Percentiles rank a stretch among this genome's conserved stretches.
phyloP scores from a whole-genome alignment of 1,140 invertebrate genomes.

The Leucophenga varia region DNA sequence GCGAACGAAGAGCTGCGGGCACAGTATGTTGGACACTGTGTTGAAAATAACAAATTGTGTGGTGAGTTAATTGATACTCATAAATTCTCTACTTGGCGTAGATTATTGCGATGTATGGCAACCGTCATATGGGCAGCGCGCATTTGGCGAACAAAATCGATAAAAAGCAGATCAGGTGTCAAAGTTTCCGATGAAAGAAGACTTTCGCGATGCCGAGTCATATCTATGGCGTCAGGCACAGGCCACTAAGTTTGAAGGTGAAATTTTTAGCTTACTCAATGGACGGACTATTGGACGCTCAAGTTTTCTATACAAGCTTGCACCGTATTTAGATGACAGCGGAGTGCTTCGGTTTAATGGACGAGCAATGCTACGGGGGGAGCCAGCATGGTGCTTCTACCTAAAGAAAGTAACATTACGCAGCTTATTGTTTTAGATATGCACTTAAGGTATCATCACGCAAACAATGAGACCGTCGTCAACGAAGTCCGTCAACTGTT shows the following conservation, averaged over 20 bases:
- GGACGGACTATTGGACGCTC: background rate
- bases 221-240: background rate
- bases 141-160: background rate
- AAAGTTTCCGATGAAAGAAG: no score
- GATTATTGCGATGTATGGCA: no score
- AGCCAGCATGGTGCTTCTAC: background rate
- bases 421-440: no score
- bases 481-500: background rate
- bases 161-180: no score
- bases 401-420: slow-evolving; percentile 1
- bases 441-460: no score
- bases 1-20: background rate
- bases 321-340: slow-evolving; percentile 6
- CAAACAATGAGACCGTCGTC: no score
- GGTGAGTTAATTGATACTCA: no score
- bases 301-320: background rate
- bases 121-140: background rate
- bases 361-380: background rate
- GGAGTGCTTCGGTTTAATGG: background rate
- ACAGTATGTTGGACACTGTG: no score
- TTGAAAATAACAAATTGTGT: background rate
- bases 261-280: background rate
- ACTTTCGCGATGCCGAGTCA: background rate
- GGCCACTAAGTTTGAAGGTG: background rate
- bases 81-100: no score